These are phyloP conservation scores for Stichopus horrens DNA, from an alignment of 53 echinoderm and acorn worm genomes.

Conservation along the genomic window DNA sequence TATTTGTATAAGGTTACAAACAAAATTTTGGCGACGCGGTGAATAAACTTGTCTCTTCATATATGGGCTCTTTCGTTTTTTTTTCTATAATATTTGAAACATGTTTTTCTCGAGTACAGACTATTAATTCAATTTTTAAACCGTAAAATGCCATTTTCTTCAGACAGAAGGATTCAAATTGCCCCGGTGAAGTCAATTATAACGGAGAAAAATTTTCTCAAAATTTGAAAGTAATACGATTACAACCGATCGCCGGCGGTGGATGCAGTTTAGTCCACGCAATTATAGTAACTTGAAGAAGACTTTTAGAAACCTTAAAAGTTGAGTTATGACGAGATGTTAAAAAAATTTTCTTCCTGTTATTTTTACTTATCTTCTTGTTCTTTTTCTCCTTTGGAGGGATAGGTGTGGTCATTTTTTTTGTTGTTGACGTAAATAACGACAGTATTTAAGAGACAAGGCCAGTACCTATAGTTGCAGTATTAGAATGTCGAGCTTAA, in stretches of 20 bases:
- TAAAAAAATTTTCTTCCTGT: too few relatives aligned
- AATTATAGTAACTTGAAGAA: not conserved
- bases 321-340: not conserved
- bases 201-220: not conserved
- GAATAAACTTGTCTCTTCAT: constrained; percentile 16
- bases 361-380: too few relatives aligned
- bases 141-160: constrained; percentile 20
- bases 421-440: too few relatives aligned
- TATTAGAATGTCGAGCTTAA: too few relatives aligned
- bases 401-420: too few relatives aligned
- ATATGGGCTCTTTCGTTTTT: not conserved
- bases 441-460: too few relatives aligned
- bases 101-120: constrained; percentile 10
- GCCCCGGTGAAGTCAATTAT: not conserved
- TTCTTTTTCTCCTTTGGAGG: too few relatives aligned
- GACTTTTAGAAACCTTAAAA: not conserved
- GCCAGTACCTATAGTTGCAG: too few relatives aligned
- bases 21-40: constrained; percentile 1
- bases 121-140: constrained; percentile 43
- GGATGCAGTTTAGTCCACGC: not conserved
- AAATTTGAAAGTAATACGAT: constrained; percentile 43
- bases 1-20: not conserved
- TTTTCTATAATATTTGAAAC: not conserved
- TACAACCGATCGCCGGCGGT: constrained; percentile 14
- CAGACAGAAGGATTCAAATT: constrained; percentile 15